Conservation (phyloP, 2,888 invertebrate genomes). For the Ethmia dodecea region DNA sequence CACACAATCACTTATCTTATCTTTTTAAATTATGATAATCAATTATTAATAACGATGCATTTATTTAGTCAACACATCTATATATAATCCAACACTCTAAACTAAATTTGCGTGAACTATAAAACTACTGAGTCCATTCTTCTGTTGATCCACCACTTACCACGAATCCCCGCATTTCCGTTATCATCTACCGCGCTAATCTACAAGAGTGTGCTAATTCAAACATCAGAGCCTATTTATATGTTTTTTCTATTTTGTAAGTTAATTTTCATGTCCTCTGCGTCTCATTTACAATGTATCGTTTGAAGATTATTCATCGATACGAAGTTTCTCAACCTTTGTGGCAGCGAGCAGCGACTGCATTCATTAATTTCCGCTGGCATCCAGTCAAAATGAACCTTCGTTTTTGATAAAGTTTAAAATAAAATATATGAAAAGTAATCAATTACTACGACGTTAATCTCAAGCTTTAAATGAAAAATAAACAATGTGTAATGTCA, state of each 20-base stretch:
- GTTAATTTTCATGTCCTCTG: slow-evolving; percentile 47
- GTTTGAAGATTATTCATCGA: slow-evolving; percentile 48
- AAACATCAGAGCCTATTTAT: slow-evolving; percentile 61
- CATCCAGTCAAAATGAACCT: neutral
- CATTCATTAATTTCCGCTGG: slow-evolving; percentile 17
- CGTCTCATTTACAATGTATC: slow-evolving; percentile 57
- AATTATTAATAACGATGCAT: slow-evolving; percentile 8
- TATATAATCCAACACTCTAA: slow-evolving; percentile 3
- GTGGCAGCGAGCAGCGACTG: slow-evolving; percentile 10
- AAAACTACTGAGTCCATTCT: slow-evolving; percentile 1
- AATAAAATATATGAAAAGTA: neutral
- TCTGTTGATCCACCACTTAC: slow-evolving; percentile 44
- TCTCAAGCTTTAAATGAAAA: too few relatives aligned
- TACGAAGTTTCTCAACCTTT: slow-evolving; percentile 57
- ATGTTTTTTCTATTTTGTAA: slow-evolving; percentile 60
- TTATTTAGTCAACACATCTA: slow-evolving; percentile 9
- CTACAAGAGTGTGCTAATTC: slow-evolving; percentile 56
- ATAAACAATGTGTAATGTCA: too few relatives aligned
- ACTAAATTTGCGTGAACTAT: slow-evolving; percentile 1
- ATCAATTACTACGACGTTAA: too few relatives aligned
- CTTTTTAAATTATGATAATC: slow-evolving; percentile 14
- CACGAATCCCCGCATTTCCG: slow-evolving; percentile 60
- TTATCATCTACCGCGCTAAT: slow-evolving; percentile 47
- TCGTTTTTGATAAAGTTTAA: neutral
- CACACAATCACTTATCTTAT: slow-evolving; percentile 10